Conservation (phyloP, 2,888 invertebrate genomes). For the Drosophila leonis region DNA sequence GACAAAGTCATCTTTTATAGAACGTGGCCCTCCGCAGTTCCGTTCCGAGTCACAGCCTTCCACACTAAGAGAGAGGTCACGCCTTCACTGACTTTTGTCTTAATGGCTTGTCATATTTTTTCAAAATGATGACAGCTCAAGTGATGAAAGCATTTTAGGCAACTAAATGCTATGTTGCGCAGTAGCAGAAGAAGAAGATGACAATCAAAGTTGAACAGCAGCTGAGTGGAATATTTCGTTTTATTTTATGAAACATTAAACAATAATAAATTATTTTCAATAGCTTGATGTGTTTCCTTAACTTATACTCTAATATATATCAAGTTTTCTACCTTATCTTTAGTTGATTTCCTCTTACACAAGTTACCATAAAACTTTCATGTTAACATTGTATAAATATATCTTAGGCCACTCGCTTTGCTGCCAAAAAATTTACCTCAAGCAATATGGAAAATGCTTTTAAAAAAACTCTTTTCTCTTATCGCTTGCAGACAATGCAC, state of each 20-base stretch:
- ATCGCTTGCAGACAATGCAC: not conserved
- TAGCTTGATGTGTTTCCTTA: not conserved
- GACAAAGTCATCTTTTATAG: slow-evolving; percentile 69
- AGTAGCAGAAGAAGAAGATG: not conserved
- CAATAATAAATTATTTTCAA: not conserved
- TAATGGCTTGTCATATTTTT: slow-evolving; percentile 64
- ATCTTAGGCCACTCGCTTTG: not conserved
- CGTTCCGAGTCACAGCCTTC: slow-evolving; percentile 12
- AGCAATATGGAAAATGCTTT: not conserved
- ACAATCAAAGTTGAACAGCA: not conserved
- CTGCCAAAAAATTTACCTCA: not conserved
- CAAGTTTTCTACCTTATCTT: not conserved
- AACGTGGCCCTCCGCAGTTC: slow-evolving; percentile 46
- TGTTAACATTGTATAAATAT: not conserved
- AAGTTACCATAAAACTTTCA: not conserved
- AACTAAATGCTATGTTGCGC: slow-evolving; percentile 9
- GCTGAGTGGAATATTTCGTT: not conserved
- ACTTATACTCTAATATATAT: not conserved
- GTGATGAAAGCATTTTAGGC: slow-evolving; percentile 33
- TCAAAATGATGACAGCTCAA: slow-evolving; percentile 39
- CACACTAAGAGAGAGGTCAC: slow-evolving; percentile 30
- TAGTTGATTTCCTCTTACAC: not conserved
- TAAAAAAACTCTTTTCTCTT: not conserved
- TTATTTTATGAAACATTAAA: not conserved
- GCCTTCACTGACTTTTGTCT: slow-evolving; percentile 60